Conservation (phyloP, 2,888 invertebrate genomes). For the Ormyrus nitidulus region DNA sequence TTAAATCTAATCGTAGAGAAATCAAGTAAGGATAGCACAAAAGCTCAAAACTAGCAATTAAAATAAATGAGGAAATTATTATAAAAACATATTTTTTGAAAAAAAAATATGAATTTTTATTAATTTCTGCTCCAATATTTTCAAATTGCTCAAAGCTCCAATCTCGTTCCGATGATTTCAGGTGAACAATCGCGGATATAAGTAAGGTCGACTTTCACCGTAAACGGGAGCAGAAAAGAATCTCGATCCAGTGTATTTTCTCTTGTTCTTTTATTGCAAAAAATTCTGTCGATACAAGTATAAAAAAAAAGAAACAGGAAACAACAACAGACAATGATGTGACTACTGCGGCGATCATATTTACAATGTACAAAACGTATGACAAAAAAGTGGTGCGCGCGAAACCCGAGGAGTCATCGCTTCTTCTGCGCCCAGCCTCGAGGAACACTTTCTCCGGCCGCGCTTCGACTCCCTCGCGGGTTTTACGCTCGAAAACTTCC, state of each 20-base stretch:
- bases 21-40: no score
- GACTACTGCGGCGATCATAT: conserved; percentile 25
- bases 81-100: no score
- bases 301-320: conserved; percentile 3
- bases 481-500: not conserved
- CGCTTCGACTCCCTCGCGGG: conserved; percentile 22
- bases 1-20: no score
- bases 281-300: conserved; percentile 36
- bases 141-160: no score
- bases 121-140: no score
- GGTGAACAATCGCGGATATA: no score
- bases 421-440: conserved; percentile 15
- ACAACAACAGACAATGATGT: conserved; percentile 33
- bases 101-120: no score
- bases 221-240: conserved; percentile 27
- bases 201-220: conserved; percentile 23
- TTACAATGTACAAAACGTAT: conserved; percentile 29
- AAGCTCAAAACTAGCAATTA: no score
- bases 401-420: conserved; percentile 23
- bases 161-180: no score
- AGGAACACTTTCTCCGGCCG: conserved; percentile 35
- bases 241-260: conserved; percentile 1
- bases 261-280: conserved; percentile 42
- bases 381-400: not conserved
- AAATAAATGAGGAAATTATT: no score